Evolutionary conservation across 2,888 invertebrate genomes (phyloP).

Genomic region (Cryptocheilus praepositus): DNA sequence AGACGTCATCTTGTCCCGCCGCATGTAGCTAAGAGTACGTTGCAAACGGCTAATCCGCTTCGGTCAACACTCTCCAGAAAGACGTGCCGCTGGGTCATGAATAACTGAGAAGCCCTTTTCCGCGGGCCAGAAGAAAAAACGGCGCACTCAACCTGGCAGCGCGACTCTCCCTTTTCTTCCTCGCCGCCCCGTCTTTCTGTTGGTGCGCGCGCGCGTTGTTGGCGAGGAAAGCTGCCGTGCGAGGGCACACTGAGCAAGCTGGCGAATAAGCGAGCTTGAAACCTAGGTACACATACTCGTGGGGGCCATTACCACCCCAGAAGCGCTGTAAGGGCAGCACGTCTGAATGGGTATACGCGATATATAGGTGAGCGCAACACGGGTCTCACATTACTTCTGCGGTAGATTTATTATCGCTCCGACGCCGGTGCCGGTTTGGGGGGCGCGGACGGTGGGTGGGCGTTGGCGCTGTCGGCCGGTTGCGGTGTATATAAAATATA

Average conservation of each 20-base stretch:
- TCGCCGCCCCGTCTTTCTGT: not conserved
- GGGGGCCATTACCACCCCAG: conserved; percentile 63
- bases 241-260: conserved; percentile 2
- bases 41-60: conserved; percentile 35
- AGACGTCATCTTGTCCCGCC: conserved; percentile 47
- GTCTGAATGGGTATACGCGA: conserved; percentile 58
- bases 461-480: not conserved
- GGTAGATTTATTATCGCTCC: conserved; percentile 63
- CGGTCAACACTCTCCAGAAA: conserved; percentile 36
- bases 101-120: conserved; percentile 41
- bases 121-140: not conserved
- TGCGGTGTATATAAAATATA: conserved; percentile 24
- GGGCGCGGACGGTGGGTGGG: conserved; percentile 6
- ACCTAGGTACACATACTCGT: conserved; percentile 60
- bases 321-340: conserved; percentile 59
- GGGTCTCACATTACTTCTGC: conserved; percentile 61
- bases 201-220: not conserved
- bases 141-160: not conserved
- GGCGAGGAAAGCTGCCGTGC: conserved; percentile 17
- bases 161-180: not conserved
- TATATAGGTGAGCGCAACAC: conserved; percentile 44
- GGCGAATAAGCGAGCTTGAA: conserved; percentile 42
- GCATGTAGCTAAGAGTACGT: conserved; percentile 31
- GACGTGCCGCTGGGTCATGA: conserved; percentile 42
- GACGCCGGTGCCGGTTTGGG: conserved; percentile 19